A percentile compares a stretch with the other conserved stretches of the same genome.
Evolutionary conservation across 2,113 vertebrate genomes (phyloP).

Genomic region (Nymphicus hollandicus): DNA sequence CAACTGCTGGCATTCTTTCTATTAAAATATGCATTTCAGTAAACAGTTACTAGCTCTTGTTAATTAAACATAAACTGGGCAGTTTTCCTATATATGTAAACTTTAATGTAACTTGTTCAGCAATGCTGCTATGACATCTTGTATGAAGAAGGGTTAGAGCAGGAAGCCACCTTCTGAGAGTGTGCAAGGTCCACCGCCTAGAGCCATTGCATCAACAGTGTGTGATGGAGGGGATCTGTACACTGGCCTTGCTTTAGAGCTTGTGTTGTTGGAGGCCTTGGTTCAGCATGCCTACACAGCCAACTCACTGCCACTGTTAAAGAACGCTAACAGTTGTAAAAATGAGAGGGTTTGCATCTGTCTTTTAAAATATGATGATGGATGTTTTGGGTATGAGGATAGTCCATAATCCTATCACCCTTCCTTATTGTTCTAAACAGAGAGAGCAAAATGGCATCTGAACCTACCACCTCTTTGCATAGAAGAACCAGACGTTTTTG

Average conservation of each 20-base stretch:
- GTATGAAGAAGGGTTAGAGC: not conserved
- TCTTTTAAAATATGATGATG: not conserved
- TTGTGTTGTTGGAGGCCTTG: not conserved
- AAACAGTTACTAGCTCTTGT: not conserved
- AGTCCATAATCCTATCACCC: not conserved
- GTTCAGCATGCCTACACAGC: not conserved
- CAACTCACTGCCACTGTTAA: not conserved
- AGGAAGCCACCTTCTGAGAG: not conserved
- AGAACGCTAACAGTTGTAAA: not conserved
- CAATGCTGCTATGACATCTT: not conserved
- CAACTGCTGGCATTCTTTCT: not conserved
- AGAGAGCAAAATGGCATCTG: not conserved
- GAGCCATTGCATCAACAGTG: not conserved
- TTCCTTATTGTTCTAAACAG: not conserved
- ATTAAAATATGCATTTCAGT: not conserved
- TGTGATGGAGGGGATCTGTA: not conserved
- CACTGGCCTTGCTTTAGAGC: not conserved
- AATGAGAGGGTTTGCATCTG: not conserved
- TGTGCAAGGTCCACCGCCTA: not conserved
- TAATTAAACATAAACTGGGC: not conserved
- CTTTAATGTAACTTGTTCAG: not conserved
- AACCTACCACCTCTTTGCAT: not conserved
- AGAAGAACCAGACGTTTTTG: not conserved
- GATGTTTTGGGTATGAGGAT: not conserved
- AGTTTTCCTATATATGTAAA: not conserved